phyloP scores from a whole-genome alignment of 2,888 invertebrate genomes.

The Onthophagus sagittarius region DNA sequence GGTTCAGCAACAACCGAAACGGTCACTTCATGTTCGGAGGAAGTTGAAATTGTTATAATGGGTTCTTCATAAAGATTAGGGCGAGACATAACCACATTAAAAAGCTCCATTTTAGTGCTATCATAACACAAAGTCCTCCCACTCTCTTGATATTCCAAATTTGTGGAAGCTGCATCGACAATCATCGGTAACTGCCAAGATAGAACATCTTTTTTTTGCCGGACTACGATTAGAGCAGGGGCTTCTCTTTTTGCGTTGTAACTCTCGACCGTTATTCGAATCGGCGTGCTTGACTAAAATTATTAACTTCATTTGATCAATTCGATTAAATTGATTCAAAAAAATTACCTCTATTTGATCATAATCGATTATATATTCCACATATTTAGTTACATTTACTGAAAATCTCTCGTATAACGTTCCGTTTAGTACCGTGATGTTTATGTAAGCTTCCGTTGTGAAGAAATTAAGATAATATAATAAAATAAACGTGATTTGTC shows the following conservation, averaged over 20 bases:
- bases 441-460: too few relatives aligned
- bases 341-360: constrained; percentile 10
- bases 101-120: constrained; percentile 38
- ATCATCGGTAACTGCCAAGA: constrained; percentile 76
- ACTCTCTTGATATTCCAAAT: constrained; percentile 53
- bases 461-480: too few relatives aligned
- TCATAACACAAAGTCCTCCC: constrained; percentile 62
- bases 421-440: constrained; percentile 10
- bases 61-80: constrained; percentile 36
- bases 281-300: constrained; percentile 15
- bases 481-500: too few relatives aligned
- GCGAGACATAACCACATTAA: too few relatives aligned
- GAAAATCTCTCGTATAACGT: constrained; percentile 5
- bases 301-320: too few relatives aligned
- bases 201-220: constrained; percentile 69
- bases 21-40: constrained; percentile 55
- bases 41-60: constrained; percentile 50
- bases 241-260: constrained; percentile 49
- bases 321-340: too few relatives aligned
- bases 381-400: constrained; percentile 19
- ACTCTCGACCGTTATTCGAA: constrained; percentile 22
- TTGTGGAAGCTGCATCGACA: constrained; percentile 49
- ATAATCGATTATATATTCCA: constrained; percentile 23
- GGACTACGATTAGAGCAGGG: constrained; percentile 70
- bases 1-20: constrained; percentile 59